Evolutionary conservation across 2,888 invertebrate genomes (phyloP).

Genomic region (Epinotia demarniana): DNA sequence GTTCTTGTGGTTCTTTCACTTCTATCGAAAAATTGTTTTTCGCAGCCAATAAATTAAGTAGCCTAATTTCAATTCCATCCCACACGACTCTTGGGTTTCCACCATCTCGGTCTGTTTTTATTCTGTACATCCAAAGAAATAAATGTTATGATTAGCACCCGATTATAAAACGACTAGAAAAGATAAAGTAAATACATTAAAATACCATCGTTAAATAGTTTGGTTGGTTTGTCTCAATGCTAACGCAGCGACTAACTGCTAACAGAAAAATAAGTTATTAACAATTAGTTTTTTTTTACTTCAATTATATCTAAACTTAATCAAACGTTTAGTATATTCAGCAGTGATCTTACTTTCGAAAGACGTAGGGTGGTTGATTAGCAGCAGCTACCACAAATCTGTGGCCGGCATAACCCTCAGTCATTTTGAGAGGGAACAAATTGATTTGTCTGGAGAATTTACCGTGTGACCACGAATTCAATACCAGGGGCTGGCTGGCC

Average conservation of each 20-base stretch:
- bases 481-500: slow-evolving; percentile 86
- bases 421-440: slow-evolving; percentile 89
- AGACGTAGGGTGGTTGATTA: slow-evolving; percentile 90
- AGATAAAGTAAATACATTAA: no score
- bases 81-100: slow-evolving; percentile 79
- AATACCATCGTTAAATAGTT: no score
- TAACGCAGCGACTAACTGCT: no score
- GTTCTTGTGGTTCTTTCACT: slow-evolving; percentile 85
- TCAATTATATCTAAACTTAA: no score
- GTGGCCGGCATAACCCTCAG: slow-evolving; percentile 89
- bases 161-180: not conserved
- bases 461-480: slow-evolving; percentile 89
- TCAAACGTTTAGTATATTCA: not conserved
- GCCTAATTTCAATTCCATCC: slow-evolving; percentile 91
- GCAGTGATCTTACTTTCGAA: slow-evolving; percentile 81
- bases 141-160: not conserved
- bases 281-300: no score
- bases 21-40: slow-evolving; percentile 90
- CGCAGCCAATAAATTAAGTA: slow-evolving; percentile 85
- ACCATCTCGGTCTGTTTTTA: slow-evolving; percentile 75
- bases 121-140: slow-evolving; percentile 56
- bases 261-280: no score
- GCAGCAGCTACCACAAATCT: slow-evolving; percentile 88
- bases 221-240: no score
- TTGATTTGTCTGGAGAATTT: slow-evolving; percentile 86